Conservation (phyloP, 30 jellyfish, hydroid and myxozoan species). For the Cassiopea xamachana region DNA sequence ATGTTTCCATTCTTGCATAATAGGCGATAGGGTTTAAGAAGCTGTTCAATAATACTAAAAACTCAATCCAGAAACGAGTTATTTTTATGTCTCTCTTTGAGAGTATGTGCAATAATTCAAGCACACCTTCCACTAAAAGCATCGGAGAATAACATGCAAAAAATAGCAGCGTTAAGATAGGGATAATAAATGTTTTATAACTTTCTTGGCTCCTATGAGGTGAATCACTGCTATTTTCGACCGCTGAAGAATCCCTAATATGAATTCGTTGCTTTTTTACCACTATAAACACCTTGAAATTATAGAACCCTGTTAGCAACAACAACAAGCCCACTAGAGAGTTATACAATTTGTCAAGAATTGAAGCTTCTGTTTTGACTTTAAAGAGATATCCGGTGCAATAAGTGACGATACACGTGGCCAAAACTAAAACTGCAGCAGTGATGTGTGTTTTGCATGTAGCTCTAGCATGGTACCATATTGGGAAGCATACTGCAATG, state of each 20-base stretch:
- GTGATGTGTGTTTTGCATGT: conserved; percentile 7
- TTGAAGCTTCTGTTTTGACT: neutral
- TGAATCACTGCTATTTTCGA: neutral
- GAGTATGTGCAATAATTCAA: neutral
- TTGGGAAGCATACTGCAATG: conserved; percentile 50
- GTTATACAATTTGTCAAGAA: neutral
- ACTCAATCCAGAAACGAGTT: neutral
- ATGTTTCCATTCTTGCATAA: conserved; percentile 23
- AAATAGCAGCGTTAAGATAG: neutral
- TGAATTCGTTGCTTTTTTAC: neutral
- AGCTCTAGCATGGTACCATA: conserved; percentile 13
- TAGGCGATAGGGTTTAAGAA: conserved; percentile 11
- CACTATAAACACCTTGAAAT: conserved; percentile 7
- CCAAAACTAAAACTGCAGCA: neutral
- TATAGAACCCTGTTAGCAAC: neutral
- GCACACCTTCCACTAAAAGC: neutral
- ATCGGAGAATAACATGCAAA: conserved; percentile 10
- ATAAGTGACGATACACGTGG: neutral
- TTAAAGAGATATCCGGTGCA: neutral
- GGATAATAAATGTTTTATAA: neutral
- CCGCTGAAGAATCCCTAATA: neutral
- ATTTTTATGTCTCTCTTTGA: neutral
- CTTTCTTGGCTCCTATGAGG: neutral
- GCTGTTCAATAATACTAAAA: neutral
- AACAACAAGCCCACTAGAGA: neutral